Conservation (phyloP, 2,888 invertebrate genomes). For the Drosophila histrio region DNA sequence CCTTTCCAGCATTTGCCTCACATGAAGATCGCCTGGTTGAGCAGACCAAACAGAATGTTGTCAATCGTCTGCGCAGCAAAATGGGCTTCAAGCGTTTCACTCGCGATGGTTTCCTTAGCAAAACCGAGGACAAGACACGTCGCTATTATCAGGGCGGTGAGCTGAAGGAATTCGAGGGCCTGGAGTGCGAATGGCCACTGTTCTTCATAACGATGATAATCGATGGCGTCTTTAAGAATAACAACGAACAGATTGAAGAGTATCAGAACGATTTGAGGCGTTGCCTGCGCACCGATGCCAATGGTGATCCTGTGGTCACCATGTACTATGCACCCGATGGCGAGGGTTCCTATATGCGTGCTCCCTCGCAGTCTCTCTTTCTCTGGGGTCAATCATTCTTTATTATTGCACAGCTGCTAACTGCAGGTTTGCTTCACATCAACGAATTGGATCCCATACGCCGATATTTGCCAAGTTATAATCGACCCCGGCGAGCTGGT, state of each 20-base stretch:
- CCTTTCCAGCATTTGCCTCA: conserved; percentile 99
- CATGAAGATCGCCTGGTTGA: conserved; percentile 96
- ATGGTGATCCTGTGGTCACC: conserved; percentile 96
- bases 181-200: conserved; percentile 99
- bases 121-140: conserved; percentile 90
- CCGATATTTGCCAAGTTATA: conserved; percentile 97
- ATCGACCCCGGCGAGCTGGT: conserved; percentile 95
- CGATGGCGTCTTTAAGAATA: conserved; percentile 95
- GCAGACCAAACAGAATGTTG: conserved; percentile 93
- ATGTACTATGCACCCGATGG: conserved; percentile 90
- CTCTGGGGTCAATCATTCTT: conserved; percentile 99
- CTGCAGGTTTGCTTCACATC: conserved; percentile 94
- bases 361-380: conserved; percentile 87
- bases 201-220: conserved; percentile 98
- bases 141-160: conserved; percentile 93
- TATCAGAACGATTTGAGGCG: conserved; percentile 94
- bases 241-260: conserved; percentile 95
- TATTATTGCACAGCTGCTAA: conserved; percentile 95
- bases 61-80: conserved; percentile 92
- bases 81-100: conserved; percentile 97
- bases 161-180: conserved; percentile 96
- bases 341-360: conserved; percentile 82
- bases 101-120: conserved; percentile 96
- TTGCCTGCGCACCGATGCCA: conserved; percentile 91
- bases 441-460: conserved; percentile 98